Percentiles rank a stretch among this genome's conserved stretches.
These are phyloP conservation scores for Tokudaia tokunoshimensis DNA, from an alignment of 2,797 vertebrate species.

Conservation along the genomic window DNA sequence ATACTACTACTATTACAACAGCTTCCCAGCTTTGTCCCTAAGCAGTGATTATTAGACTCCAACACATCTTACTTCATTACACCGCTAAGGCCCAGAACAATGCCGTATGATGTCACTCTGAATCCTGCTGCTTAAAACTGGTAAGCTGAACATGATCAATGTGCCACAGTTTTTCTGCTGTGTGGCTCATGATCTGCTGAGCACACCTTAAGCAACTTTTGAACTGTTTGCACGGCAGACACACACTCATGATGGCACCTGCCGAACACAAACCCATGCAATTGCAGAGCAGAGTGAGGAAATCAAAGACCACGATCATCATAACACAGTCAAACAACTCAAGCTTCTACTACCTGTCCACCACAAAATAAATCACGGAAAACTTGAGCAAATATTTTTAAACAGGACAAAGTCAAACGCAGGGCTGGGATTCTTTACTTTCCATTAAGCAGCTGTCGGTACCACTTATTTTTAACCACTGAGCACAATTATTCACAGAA, in stretches of 20 bases:
- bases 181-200: neutral
- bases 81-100: neutral
- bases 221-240: neutral
- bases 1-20: too few species aligned
- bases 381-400: neutral
- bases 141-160: neutral
- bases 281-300: neutral
- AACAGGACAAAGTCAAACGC: neutral
- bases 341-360: neutral
- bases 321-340: neutral
- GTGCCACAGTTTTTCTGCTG: neutral
- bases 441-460: neutral
- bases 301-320: neutral
- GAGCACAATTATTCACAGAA: slow-evolving; percentile 22
- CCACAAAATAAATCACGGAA: neutral
- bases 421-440: neutral
- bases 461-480: slow-evolving; percentile 31
- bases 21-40: neutral
- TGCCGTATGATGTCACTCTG: neutral
- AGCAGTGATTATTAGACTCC: neutral
- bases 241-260: fast-evolving
- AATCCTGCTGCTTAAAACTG: neutral
- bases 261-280: neutral
- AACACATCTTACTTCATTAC: neutral
- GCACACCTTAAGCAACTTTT: too few species aligned